phyloP scores from a whole-genome alignment of 2,888 invertebrate species.

The Dicyrtomina minuta region DNA sequence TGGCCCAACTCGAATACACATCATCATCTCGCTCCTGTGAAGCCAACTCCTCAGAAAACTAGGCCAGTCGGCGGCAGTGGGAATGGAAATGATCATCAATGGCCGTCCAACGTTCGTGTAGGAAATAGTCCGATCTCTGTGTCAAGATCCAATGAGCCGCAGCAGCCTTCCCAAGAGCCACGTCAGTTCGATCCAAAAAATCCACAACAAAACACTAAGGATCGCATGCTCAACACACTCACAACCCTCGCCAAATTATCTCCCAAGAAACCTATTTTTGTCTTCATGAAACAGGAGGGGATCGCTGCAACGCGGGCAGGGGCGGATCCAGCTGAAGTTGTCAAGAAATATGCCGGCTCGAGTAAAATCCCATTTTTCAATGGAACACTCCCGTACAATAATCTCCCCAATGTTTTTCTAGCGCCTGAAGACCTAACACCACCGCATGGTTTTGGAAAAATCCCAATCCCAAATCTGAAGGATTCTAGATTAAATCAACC shows the following conservation, averaged over 20 bases:
- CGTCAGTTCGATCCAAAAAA: conserved; percentile 1
- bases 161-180: neutral
- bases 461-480: conserved; percentile 51
- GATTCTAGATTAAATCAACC: conserved; percentile 24
- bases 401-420: conserved; percentile 49
- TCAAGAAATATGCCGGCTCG: conserved; percentile 52
- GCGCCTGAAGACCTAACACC: conserved; percentile 50
- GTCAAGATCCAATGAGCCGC: neutral
- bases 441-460: conserved; percentile 50
- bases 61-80: conserved; percentile 6
- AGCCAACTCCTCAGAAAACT: conserved; percentile 16
- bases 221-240: conserved; percentile 44
- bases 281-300: conserved; percentile 51
- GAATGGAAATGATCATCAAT: neutral
- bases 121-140: conserved; percentile 5
- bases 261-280: conserved; percentile 51
- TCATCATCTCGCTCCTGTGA: conserved; percentile 49
- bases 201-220: conserved; percentile 13
- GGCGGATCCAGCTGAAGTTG: conserved; percentile 52
- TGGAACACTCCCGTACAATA: conserved; percentile 46
- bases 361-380: conserved; percentile 53
- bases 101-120: conserved; percentile 29
- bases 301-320: conserved; percentile 45
- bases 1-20: conserved; percentile 53
- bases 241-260: conserved; percentile 50